Evolutionary conservation across 2,113 vertebrate species (phyloP).

Genomic region (Lucifuga dentata): DNA sequence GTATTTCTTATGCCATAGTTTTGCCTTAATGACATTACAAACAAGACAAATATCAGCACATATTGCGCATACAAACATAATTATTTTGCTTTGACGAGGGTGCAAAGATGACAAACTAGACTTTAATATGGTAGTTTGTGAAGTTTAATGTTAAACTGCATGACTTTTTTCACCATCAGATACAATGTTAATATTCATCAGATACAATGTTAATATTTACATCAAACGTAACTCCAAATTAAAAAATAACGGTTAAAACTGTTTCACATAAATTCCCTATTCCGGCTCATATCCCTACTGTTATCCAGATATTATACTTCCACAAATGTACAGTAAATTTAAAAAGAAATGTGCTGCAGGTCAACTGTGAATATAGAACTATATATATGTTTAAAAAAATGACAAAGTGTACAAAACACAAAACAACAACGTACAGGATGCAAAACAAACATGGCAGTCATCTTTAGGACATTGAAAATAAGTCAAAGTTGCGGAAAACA

Average conservation of each 20-base stretch:
- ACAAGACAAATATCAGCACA: too few relatives aligned
- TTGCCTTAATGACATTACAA: too few relatives aligned
- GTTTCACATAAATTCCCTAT: constrained; percentile 59
- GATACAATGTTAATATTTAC: constrained; percentile 81
- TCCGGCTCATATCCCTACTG: constrained; percentile 48
- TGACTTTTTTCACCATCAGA: constrained; percentile 71
- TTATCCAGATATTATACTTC: constrained; percentile 58
- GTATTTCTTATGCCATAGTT: too few relatives aligned
- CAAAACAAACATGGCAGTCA: constrained; percentile 57
- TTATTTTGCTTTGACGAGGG: too few relatives aligned
- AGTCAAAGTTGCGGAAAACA: constrained; percentile 50
- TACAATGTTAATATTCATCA: constrained; percentile 79
- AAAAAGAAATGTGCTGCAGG: constrained; percentile 56
- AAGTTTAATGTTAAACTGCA: constrained; percentile 84
- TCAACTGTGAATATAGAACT: constrained; percentile 39
- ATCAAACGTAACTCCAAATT: constrained; percentile 67
- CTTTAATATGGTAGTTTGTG: constrained; percentile 67
- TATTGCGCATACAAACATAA: too few relatives aligned
- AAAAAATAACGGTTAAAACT: constrained; percentile 56
- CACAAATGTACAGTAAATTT: constrained; percentile 60
- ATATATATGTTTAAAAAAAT: constrained; percentile 62
- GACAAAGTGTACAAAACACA: constrained; percentile 69
- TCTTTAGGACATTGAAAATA: constrained; percentile 55
- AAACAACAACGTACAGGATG: constrained; percentile 55
- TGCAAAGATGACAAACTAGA: too few relatives aligned